phyloP scores from a whole-genome alignment of 2,113 vertebrate species.

The Uropsilus gracilis region DNA sequence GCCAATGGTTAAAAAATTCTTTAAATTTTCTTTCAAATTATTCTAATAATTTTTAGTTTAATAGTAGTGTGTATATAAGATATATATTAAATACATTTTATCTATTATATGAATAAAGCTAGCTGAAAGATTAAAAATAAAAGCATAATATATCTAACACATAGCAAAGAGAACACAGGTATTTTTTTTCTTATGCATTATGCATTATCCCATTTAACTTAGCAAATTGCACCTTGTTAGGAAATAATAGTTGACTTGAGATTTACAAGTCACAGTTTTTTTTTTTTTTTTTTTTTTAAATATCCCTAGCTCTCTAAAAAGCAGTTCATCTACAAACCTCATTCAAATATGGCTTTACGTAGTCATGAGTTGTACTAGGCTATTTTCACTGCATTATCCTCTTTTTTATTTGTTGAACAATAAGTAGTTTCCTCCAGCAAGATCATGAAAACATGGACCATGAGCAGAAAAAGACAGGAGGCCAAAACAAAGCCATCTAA shows the following conservation, averaged over 20 bases:
- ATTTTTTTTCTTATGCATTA: not conserved
- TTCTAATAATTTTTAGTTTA: not conserved
- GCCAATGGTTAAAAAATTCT: not conserved
- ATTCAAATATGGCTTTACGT: not conserved
- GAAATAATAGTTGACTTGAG: not conserved
- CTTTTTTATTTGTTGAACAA: not conserved
- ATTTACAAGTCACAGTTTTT: not conserved
- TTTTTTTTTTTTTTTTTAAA: no score
- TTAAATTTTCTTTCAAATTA: not conserved
- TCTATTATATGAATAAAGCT: no score
- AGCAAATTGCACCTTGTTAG: not conserved
- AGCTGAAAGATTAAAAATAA: not conserved
- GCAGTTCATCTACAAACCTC: not conserved
- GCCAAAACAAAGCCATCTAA: not conserved
- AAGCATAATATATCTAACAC: not conserved
- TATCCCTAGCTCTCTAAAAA: not conserved
- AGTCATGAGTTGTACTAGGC: not conserved
- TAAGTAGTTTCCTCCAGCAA: not conserved
- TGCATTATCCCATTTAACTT: not conserved
- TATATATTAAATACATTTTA: not conserved
- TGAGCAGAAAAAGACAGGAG: not conserved
- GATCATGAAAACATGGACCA: not conserved
- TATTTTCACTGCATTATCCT: not conserved
- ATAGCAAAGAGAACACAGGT: not conserved
- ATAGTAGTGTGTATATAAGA: no score